Evolutionary conservation across 2,113 vertebrate genomes (phyloP).

Genomic region (Nannobrachium achirus): DNA sequence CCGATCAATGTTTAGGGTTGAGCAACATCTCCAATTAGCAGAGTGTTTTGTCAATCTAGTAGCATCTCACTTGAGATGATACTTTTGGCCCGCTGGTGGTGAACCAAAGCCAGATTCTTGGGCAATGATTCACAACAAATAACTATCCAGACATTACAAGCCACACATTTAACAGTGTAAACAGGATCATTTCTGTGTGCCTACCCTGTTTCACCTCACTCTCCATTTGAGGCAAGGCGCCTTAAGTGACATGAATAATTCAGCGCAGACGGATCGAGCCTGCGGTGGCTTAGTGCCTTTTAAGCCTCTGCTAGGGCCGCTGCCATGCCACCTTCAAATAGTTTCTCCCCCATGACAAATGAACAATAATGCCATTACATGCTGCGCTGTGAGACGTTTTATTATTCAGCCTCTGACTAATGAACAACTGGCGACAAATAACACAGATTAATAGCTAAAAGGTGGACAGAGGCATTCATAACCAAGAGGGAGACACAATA

Average conservation of each 20-base stretch:
- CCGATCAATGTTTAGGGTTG: no score
- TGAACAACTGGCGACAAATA: constrained; percentile 55
- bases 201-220: constrained; percentile 11
- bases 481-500: constrained; percentile 18
- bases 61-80: no score
- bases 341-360: constrained; percentile 55
- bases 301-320: constrained; percentile 6
- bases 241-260: constrained; percentile 70
- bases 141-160: no score
- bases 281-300: constrained; percentile 51
- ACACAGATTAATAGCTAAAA: constrained; percentile 57
- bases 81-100: no score
- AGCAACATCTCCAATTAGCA: no score
- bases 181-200: constrained; percentile 7
- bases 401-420: constrained; percentile 57
- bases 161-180: not conserved
- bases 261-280: constrained; percentile 52
- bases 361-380: constrained; percentile 61
- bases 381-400: constrained; percentile 23
- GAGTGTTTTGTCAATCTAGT: no score
- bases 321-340: constrained; percentile 25
- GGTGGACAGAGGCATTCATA: constrained; percentile 40
- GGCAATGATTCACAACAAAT: not conserved
- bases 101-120: not conserved
- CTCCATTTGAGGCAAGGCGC: constrained; percentile 33